A percentile compares a stretch with the other conserved stretches of the same genome.
These are phyloP conservation scores for Mesoligia furuncula DNA, from an alignment of 2,888 invertebrate genomes.

Conservation along the genomic window DNA sequence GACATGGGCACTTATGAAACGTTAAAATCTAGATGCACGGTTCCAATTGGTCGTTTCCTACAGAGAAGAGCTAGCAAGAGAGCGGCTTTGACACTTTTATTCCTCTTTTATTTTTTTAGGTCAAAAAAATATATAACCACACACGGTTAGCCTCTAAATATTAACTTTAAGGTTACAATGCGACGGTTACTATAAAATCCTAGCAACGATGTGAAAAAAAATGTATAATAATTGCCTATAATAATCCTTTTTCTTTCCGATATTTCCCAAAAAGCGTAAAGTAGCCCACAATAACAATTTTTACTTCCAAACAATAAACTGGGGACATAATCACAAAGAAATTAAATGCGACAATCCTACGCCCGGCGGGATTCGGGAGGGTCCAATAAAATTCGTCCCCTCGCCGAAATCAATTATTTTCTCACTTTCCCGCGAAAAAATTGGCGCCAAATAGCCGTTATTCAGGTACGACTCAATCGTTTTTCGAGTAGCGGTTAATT, in stretches of 20 bases:
- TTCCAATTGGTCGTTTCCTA: too few species aligned
- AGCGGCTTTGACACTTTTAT: too few species aligned
- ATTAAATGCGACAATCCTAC: conserved; percentile 58
- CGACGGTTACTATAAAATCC: background rate
- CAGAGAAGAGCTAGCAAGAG: too few species aligned
- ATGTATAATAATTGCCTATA: background rate
- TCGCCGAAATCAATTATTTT: conserved; percentile 84
- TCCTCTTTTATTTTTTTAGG: too few species aligned
- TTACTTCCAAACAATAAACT: conserved; percentile 53
- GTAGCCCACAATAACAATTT: conserved; percentile 1
- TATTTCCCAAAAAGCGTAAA: conserved; percentile 17
- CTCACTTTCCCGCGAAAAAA: conserved; percentile 83
- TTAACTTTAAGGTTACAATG: background rate
- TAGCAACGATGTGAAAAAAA: background rate
- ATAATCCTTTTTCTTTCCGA: background rate
- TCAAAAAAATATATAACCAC: too few species aligned
- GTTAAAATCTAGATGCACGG: too few species aligned
- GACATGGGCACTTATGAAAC: too few species aligned
- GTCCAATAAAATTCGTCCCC: conserved; percentile 68
- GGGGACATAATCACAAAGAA: conserved; percentile 60
- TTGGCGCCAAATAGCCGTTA: conserved; percentile 75
- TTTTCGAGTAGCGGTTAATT: conserved; percentile 71
- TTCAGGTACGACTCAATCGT: conserved; percentile 71
- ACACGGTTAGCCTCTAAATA: background rate
- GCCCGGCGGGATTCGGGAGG: conserved; percentile 29